Evolutionary conservation across 2,888 invertebrate species (phyloP).

Genomic region (Netelia inedita): DNA sequence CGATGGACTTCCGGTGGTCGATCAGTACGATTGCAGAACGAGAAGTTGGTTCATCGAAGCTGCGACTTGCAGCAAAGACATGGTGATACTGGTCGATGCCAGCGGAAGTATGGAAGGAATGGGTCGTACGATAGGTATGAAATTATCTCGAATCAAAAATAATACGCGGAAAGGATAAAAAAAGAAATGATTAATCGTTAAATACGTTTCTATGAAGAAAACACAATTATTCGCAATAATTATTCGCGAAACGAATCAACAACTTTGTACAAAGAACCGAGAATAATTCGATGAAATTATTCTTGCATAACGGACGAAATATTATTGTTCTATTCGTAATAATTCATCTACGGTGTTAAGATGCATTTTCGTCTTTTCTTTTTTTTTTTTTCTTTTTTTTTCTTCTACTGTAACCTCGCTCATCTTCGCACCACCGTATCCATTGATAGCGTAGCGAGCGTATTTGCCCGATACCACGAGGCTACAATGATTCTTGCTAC

Average conservation of each 20-base stretch:
- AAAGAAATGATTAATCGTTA: background rate
- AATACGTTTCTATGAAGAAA: background rate
- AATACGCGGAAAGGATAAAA: background rate
- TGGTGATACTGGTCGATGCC: conserved; percentile 97
- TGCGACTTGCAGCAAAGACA: conserved; percentile 98
- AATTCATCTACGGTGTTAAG: too few species aligned
- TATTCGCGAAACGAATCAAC: background rate
- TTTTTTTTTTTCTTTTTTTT: background rate
- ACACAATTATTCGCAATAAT: background rate
- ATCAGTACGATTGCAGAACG: conserved; percentile 96
- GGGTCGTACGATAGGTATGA: conserved; percentile 87
- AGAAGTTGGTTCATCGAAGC: conserved; percentile 99
- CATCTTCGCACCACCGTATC: background rate
- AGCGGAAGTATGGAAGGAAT: conserved; percentile 98
- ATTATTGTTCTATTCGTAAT: too few species aligned
- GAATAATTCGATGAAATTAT: background rate
- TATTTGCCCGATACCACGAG: background rate
- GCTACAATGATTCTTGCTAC: conserved; percentile 33
- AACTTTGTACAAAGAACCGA: background rate
- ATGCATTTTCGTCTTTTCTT: too few species aligned
- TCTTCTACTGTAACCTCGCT: background rate
- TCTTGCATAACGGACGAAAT: background rate
- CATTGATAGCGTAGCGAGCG: background rate
- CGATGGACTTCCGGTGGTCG: conserved; percentile 85
- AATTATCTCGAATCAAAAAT: conserved; percentile 7